Conservation (phyloP, 2,113 vertebrate genomes). For the Nothoprocta pentlandii region DNA sequence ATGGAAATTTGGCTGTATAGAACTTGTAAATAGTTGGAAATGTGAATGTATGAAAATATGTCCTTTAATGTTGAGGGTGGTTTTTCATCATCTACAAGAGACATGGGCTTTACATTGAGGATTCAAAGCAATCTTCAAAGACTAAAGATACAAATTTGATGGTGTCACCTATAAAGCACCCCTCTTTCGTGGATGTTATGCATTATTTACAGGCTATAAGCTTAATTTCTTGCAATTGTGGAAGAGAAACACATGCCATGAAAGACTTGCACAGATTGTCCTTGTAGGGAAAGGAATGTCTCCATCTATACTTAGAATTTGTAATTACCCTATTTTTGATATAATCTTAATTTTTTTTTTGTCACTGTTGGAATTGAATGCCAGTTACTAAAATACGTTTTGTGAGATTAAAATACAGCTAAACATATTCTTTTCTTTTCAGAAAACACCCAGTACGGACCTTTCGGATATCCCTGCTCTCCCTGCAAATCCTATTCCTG, state of each 20-base stretch:
- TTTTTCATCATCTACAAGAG: background rate
- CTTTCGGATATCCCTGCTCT: constrained; percentile 81
- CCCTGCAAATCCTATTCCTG: constrained; percentile 81
- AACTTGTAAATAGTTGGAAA: background rate
- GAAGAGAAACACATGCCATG: background rate
- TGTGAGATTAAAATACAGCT: background rate
- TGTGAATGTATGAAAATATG: background rate
- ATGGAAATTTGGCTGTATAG: background rate
- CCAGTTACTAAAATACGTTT: background rate
- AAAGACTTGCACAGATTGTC: background rate
- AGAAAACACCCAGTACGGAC: constrained; percentile 79
- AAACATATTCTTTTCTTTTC: constrained; percentile 64
- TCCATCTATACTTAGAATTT: background rate
- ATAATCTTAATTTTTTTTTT: background rate
- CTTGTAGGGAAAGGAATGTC: background rate
- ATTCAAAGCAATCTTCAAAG: background rate
- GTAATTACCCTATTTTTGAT: background rate
- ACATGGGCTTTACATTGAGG: background rate
- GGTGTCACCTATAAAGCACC: background rate
- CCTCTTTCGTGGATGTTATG: background rate
- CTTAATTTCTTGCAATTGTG: background rate
- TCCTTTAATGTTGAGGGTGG: background rate
- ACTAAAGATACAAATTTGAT: background rate
- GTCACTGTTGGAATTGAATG: background rate
- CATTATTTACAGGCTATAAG: background rate